Percentiles rank a stretch among this genome's conserved stretches.
Conservation (phyloP, 1,140 invertebrate species). For the Drosophila elegans region DNA sequence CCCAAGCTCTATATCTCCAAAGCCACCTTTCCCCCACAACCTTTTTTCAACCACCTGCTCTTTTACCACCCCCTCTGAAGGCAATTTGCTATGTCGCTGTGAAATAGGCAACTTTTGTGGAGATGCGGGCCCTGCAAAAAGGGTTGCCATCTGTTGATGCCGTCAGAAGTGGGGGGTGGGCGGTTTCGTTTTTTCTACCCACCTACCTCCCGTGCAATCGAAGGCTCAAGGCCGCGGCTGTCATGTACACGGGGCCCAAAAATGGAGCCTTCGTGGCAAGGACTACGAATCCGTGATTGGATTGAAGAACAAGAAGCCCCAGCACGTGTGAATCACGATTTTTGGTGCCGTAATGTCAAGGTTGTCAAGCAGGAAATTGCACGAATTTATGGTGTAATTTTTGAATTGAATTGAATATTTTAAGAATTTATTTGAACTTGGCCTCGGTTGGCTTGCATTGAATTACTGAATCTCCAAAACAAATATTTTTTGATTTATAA, state of each 20-base stretch:
- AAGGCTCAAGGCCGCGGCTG: slow-evolving; percentile 18
- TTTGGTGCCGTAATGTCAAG: not conserved
- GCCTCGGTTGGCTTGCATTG: too few species aligned
- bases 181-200: too few species aligned
- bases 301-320: not conserved
- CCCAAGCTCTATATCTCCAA: slow-evolving; percentile 17
- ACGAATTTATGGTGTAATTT: not conserved
- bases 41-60: slow-evolving; percentile 5
- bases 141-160: slow-evolving; percentile 43
- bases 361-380: not conserved
- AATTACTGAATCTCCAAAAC: too few species aligned
- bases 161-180: not conserved
- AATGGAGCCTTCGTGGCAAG: not conserved
- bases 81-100: slow-evolving; percentile 43
- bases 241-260: slow-evolving; percentile 13
- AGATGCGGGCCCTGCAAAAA: slow-evolving; percentile 19
- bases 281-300: not conserved
- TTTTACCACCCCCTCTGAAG: not conserved
- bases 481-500: too few species aligned
- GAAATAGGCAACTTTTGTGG: slow-evolving; percentile 50
- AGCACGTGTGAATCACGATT: not conserved
- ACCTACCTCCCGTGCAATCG: not conserved
- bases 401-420: too few species aligned
- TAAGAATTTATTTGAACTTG: too few species aligned
- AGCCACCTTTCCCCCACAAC: not conserved